phyloP scores from a whole-genome alignment of 2,113 vertebrate genomes.

The Otocyon megalotis region DNA sequence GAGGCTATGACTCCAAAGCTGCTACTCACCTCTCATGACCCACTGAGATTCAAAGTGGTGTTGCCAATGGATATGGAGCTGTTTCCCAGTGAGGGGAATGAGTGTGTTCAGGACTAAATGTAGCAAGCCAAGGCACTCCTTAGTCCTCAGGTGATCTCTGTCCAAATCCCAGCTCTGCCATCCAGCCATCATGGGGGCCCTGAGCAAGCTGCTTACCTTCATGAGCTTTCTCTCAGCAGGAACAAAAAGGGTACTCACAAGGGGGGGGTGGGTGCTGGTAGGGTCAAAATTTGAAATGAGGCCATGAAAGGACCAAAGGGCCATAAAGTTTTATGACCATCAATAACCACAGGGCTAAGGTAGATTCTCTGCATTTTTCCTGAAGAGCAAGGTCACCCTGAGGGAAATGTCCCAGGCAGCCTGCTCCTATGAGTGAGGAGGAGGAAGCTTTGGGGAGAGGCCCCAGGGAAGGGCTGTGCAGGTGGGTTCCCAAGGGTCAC shows the following conservation, averaged over 20 bases:
- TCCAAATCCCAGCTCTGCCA: not conserved
- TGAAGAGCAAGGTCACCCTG: not conserved
- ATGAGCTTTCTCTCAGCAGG: not conserved
- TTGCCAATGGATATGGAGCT: not conserved
- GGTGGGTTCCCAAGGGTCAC: not conserved
- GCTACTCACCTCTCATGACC: not conserved
- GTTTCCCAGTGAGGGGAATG: not conserved
- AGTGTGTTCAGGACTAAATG: not conserved
- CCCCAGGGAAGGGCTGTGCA: not conserved
- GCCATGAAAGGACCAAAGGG: not conserved
- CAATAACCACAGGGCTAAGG: not conserved
- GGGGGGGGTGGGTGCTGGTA: not conserved
- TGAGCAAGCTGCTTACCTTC: not conserved
- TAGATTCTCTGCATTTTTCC: not conserved
- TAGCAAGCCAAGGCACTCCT: not conserved
- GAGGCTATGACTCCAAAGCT: not conserved
- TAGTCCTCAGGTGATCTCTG: not conserved
- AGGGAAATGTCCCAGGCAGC: not conserved
- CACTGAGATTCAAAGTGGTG: not conserved
- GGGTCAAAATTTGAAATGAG: not conserved
- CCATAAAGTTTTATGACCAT: not conserved
- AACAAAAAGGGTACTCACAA: not conserved
- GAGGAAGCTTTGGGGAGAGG: not conserved
- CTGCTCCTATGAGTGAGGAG: not conserved
- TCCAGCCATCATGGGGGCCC: not conserved